Conservation (phyloP, 2,113 vertebrate species). For the Panthera tigris region DNA sequence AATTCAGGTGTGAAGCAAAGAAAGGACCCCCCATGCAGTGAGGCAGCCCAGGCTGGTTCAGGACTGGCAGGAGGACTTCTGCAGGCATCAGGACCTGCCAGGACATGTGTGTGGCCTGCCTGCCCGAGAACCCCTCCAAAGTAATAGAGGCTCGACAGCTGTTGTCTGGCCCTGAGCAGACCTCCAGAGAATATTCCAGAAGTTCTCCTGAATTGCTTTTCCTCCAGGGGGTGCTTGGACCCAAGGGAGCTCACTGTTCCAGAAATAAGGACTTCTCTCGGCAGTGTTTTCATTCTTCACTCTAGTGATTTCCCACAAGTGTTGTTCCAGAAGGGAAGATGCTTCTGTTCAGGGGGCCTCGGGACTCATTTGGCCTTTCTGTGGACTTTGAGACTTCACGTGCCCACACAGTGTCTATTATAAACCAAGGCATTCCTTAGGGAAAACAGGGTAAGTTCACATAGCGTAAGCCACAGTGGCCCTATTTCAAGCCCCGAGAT, state of each 20-base stretch:
- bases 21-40: not conserved
- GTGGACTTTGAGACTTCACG: not conserved
- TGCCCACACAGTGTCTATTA: not conserved
- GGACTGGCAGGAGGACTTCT: not conserved
- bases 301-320: slow-evolving; percentile 34
- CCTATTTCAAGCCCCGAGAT: not conserved
- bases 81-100: not conserved
- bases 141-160: not conserved
- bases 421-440: not conserved
- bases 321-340: not conserved
- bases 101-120: not conserved
- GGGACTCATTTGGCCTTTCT: not conserved
- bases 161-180: not conserved
- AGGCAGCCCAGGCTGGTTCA: not conserved
- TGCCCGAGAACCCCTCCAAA: not conserved
- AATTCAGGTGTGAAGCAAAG: not conserved
- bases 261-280: not conserved
- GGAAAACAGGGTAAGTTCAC: not conserved
- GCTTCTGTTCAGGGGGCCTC: not conserved
- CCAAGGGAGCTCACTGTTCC: not conserved
- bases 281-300: not conserved
- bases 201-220: not conserved
- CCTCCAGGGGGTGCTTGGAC: not conserved
- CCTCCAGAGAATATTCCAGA: not conserved
- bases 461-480: not conserved